Base-by-base conservation (phyloP, 2,888 invertebrate species). In the Theristus sp. region DNA sequence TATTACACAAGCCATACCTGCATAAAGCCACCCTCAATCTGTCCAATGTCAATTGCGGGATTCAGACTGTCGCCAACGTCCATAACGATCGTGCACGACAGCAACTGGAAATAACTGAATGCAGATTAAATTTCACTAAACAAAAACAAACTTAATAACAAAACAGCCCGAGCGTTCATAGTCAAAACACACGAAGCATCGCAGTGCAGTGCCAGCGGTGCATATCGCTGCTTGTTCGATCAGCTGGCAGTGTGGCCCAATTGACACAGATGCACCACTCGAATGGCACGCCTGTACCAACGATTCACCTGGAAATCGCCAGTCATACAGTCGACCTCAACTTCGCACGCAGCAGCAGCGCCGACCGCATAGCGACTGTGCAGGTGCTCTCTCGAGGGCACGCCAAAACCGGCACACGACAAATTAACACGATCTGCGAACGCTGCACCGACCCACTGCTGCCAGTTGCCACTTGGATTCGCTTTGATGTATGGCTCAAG, bases 41-140 rank as follows among this genome's bases (percentile, higher is more conserved):
- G 93, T 0, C 93, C 93, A 67, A 94, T 86, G 70, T 94, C 94
- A 65, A 94, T 88, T 1, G 91, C 91, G 2, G 93, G 93, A 77
- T 94, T 94, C 60, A 94, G 77, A 76, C 90, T 91, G 67, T 86
- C 84, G 0, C 93, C 93, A 66, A 93, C 80, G 77, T 94, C 93
- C 91, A 94, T 91, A 0, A 94, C 90, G 67, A 94, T 90, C 70
- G 93, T 90, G 0, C 87, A 85, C 69, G 85, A 81, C 31, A 89
- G 74, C 1, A 90, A 84, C 81, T 81, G 66, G n/a, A n/a, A n/a
- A n/a, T n/a, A n/a, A n/a, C n/a, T n/a, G n/a, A n/a, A n/a, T n/a
- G n/a, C n/a, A n/a, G n/a, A n/a, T n/a, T n/a, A n/a, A n/a, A n/a
- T n/a, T n/a, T n/a, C n/a, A n/a, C n/a, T n/a, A n/a, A n/a, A n/a